A percentile compares a stretch with the other conserved stretches of the same genome.
These are phyloP conservation scores for Zoroaster sp. DNA, from an alignment of 53 echinoderm and acorn worm species.

Conservation along the genomic window DNA sequence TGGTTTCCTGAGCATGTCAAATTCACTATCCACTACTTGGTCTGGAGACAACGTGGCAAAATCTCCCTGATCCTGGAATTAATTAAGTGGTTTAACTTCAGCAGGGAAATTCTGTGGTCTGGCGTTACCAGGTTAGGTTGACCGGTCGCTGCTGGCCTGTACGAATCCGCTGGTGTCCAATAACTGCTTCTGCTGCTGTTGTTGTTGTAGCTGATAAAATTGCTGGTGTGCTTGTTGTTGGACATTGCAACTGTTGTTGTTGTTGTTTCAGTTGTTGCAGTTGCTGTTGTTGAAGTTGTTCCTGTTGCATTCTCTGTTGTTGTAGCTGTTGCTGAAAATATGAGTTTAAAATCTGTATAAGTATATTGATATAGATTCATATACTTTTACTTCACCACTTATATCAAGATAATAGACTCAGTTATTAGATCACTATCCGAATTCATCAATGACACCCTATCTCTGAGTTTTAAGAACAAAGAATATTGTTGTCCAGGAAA, in stretches of 20 bases:
- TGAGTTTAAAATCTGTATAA: too few relatives aligned
- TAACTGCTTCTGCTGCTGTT: constrained; percentile 64
- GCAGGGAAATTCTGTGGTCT: constrained; percentile 31
- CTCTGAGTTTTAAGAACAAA: too few relatives aligned
- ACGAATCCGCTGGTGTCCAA: constrained; percentile 52
- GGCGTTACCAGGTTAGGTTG: not conserved
- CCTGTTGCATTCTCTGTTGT: constrained; percentile 54
- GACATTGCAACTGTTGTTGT: constrained; percentile 44
- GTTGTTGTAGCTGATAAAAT: constrained; percentile 60
- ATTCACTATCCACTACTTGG: constrained; percentile 90
- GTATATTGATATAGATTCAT: too few relatives aligned
- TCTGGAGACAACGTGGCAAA: constrained; percentile 59
- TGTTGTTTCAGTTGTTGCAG: constrained; percentile 60
- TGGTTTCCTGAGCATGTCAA: constrained; percentile 86
- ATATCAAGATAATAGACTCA: too few relatives aligned
- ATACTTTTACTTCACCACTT: too few relatives aligned
- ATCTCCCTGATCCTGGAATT: constrained; percentile 68
- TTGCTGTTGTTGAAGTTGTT: constrained; percentile 48
- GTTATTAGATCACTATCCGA: too few relatives aligned
- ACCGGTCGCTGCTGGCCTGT: constrained; percentile 21
- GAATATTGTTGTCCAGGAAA: too few relatives aligned
- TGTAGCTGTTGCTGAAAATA: constrained; percentile 46
- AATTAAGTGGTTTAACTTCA: constrained; percentile 38
- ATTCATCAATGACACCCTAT: too few relatives aligned
- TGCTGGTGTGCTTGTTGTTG: constrained; percentile 58